Evolutionary conservation across 2,797 vertebrate species (phyloP).

Genomic region (Tenualosa ilisha): DNA sequence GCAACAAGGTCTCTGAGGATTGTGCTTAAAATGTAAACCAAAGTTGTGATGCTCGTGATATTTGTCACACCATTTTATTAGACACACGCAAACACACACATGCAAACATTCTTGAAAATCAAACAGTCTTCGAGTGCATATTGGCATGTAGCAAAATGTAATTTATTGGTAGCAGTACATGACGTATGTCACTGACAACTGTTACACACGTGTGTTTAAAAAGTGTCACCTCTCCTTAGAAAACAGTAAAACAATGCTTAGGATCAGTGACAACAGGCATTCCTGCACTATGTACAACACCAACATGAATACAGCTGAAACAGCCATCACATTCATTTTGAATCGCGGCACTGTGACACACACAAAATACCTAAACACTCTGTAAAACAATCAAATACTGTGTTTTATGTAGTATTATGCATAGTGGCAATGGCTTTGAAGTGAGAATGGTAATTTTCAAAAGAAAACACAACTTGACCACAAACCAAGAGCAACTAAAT

Average conservation of each 20-base stretch:
- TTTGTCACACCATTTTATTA: conserved; percentile 9
- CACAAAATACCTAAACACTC: conserved; percentile 41
- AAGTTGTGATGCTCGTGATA: conserved; percentile 41
- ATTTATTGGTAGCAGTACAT: conserved; percentile 37
- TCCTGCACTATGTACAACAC: conserved; percentile 44
- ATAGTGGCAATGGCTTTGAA: conserved; percentile 23
- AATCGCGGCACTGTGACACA: conserved; percentile 53
- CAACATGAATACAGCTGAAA: conserved; percentile 43
- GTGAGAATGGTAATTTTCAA: not conserved
- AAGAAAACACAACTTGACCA: not conserved
- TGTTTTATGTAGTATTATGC: conserved; percentile 26
- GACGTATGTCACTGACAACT: conserved; percentile 47
- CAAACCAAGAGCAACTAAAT: not conserved
- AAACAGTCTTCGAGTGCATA: not conserved
- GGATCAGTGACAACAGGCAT: conserved; percentile 35
- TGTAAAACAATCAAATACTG: conserved; percentile 47
- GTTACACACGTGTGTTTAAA: conserved; percentile 49
- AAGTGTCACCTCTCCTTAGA: conserved; percentile 35
- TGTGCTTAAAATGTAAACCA: conserved; percentile 55
- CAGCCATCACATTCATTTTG: conserved; percentile 36
- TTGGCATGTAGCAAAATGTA: conserved; percentile 21
- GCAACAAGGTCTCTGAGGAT: conserved; percentile 62
- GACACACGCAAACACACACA: conserved; percentile 11
- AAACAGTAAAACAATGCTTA: conserved; percentile 39
- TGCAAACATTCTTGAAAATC: not conserved